Evolutionary conservation across 2,797 vertebrate genomes (phyloP).

Genomic region (Anomalospiza imberbis): DNA sequence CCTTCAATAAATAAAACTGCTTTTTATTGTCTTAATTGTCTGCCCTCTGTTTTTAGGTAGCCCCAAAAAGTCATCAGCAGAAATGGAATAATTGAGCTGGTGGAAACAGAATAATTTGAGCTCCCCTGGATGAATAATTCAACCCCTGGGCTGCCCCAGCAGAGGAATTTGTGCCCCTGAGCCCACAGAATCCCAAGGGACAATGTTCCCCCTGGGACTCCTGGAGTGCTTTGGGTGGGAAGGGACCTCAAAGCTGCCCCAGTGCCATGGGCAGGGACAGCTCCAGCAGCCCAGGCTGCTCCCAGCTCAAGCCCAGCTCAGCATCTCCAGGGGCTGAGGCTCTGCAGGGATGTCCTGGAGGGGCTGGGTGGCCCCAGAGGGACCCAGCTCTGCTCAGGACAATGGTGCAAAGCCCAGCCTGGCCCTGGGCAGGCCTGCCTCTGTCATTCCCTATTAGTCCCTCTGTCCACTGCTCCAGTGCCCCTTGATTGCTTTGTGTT

Average conservation of each 20-base stretch:
- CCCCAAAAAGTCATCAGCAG: not conserved
- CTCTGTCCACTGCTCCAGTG: not conserved
- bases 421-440: not conserved
- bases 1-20: not conserved
- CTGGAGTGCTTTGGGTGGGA: not conserved
- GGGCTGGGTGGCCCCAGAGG: not conserved
- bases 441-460: conserved; percentile 4
- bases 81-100: not conserved
- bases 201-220: fast-evolving
- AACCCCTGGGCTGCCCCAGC: not conserved
- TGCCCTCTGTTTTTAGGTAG: not conserved
- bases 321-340: not conserved
- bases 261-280: not conserved
- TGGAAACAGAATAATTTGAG: not conserved
- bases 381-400: not conserved
- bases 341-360: not conserved
- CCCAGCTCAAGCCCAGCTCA: not conserved
- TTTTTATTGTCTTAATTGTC: not conserved
- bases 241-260: not conserved
- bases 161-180: not conserved
- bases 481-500: conserved; percentile 13
- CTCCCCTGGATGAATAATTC: not conserved
- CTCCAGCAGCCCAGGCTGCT: not conserved
- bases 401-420: not conserved
- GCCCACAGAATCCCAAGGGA: fast-evolving